Evolutionary conservation across 1,140 invertebrate species (phyloP).

Genomic region (Musca domestica): DNA sequence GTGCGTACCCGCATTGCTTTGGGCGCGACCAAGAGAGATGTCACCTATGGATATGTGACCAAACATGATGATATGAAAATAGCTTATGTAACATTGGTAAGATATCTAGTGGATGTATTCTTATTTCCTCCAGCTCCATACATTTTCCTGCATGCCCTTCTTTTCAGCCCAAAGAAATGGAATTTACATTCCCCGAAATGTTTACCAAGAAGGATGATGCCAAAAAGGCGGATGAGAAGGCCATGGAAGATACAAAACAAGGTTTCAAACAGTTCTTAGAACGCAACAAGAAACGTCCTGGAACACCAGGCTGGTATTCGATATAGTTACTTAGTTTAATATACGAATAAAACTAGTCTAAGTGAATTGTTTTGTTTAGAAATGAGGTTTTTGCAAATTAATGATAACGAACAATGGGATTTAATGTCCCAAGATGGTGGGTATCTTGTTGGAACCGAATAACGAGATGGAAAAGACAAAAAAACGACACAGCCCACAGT

Average conservation of each 20-base stretch:
- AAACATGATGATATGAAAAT: slow-evolving; percentile 84
- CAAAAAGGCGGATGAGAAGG: slow-evolving; percentile 57
- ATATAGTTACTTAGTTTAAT: slow-evolving; percentile 54
- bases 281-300: slow-evolving; percentile 56
- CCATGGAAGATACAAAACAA: slow-evolving; percentile 55
- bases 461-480: too few relatives aligned
- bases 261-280: slow-evolving; percentile 55
- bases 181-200: slow-evolving; percentile 62
- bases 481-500: too few relatives aligned
- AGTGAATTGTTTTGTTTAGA: too few relatives aligned
- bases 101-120: slow-evolving; percentile 27
- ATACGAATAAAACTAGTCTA: too few relatives aligned
- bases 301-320: slow-evolving; percentile 63
- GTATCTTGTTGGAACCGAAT: too few relatives aligned
- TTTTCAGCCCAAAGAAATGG: slow-evolving; percentile 57
- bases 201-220: slow-evolving; percentile 48
- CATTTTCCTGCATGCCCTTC: too few relatives aligned
- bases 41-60: slow-evolving; percentile 61
- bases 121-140: neutral
- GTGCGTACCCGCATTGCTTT: slow-evolving; percentile 70
- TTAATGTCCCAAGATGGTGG: too few relatives aligned
- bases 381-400: too few relatives aligned
- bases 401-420: too few relatives aligned
- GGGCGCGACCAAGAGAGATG: slow-evolving; percentile 58
- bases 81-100: slow-evolving; percentile 79